phyloP scores from a whole-genome alignment of 2,888 invertebrate species.

The Teleogryllus oceanicus region DNA sequence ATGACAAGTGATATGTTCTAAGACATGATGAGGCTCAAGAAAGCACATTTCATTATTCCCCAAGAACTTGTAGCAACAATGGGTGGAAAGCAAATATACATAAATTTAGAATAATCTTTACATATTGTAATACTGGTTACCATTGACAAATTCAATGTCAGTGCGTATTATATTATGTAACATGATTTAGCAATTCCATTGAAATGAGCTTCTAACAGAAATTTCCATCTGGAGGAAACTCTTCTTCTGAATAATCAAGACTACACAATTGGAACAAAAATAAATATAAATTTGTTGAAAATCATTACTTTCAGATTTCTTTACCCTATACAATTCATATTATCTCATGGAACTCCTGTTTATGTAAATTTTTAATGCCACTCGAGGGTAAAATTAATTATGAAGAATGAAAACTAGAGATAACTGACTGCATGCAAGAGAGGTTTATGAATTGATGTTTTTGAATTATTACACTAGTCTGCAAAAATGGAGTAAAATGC shows the following conservation, averaged over 20 bases:
- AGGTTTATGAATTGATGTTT: slow-evolving; percentile 1
- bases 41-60: neutral
- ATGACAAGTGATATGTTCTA: neutral
- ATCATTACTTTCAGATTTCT: neutral
- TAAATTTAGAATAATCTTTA: neutral
- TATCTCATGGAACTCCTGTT: neutral
- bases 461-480: neutral
- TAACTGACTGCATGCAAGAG: slow-evolving; percentile 1
- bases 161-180: too few species aligned
- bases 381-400: neutral
- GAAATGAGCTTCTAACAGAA: too few species aligned
- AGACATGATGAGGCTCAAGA: neutral
- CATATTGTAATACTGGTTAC: neutral
- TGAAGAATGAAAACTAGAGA: neutral
- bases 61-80: neutral
- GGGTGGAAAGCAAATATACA: neutral
- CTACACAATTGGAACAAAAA: too few species aligned
- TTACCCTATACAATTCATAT: neutral
- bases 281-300: too few species aligned
- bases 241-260: too few species aligned
- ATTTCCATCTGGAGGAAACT: too few species aligned
- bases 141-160: neutral
- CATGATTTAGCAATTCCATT: too few species aligned
- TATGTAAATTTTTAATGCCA: neutral
- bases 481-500: slow-evolving; percentile 12